Evolutionary conservation across 2,888 invertebrate species (phyloP).

Genomic region (Drepana falcataria): DNA sequence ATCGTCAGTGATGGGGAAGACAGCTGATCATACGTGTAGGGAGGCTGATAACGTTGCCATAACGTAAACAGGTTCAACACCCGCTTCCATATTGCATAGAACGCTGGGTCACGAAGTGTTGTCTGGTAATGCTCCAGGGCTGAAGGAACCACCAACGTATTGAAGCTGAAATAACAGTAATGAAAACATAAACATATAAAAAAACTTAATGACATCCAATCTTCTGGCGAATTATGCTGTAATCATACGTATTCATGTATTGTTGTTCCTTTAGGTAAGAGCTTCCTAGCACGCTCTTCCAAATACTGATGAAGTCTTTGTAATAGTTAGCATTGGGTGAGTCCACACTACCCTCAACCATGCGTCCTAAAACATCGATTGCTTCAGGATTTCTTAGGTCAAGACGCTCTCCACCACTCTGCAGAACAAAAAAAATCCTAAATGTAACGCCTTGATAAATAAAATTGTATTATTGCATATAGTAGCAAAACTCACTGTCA

Average conservation of each 20-base stretch:
- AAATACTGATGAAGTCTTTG: constrained; percentile 74
- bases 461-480: no score
- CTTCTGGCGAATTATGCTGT: no score
- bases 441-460: no score
- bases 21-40: constrained; percentile 81
- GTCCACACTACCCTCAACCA: constrained; percentile 82
- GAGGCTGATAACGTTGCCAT: constrained; percentile 78
- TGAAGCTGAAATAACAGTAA: constrained; percentile 28
- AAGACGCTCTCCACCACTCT: constrained; percentile 74
- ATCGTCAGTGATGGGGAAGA: constrained; percentile 80
- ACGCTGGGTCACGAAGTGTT: constrained; percentile 82
- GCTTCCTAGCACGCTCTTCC: constrained; percentile 80
- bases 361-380: constrained; percentile 81
- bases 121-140: constrained; percentile 82
- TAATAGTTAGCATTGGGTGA: constrained; percentile 80
- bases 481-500: no score
- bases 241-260: constrained; percentile 40
- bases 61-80: constrained; percentile 76
- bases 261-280: constrained; percentile 33
- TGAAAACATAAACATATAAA: no score
- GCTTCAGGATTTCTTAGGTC: constrained; percentile 80
- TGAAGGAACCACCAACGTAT: constrained; percentile 76
- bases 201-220: no score
- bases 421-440: constrained; percentile 5
- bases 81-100: constrained; percentile 82